A percentile compares a stretch with the other conserved stretches of the same genome.
Conservation (phyloP, 2,888 invertebrate species). For the Cynaeus angustus region DNA sequence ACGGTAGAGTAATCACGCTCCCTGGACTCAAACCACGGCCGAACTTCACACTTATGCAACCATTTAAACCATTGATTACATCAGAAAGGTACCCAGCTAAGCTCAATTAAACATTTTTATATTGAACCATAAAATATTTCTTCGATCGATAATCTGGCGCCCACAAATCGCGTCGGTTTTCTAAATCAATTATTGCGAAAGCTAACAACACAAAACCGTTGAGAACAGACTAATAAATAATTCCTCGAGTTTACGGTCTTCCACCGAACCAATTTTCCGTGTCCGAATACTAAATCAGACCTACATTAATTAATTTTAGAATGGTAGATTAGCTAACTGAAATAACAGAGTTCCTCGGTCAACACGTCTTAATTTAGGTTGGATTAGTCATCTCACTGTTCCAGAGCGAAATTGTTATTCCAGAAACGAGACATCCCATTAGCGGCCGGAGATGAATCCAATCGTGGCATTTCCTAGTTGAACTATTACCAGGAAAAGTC, state of each 20-base stretch:
- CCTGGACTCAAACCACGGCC: neutral
- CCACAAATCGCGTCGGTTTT: no score
- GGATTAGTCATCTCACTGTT: constrained; percentile 17
- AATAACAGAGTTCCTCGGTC: no score
- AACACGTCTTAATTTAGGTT: constrained; percentile 19
- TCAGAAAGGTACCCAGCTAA: no score
- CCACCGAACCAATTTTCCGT: neutral
- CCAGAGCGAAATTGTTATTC: constrained; percentile 10
- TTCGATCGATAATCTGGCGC: no score
- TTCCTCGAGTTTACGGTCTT: neutral
- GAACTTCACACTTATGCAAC: neutral
- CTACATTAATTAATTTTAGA: constrained; percentile 17
- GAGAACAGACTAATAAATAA: neutral
- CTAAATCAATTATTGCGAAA: neutral
- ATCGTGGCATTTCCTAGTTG: constrained; percentile 10
- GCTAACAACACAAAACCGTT: neutral
- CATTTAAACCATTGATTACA: neutral
- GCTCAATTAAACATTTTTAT: no score
- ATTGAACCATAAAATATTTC: no score
- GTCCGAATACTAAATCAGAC: neutral
- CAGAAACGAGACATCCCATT: constrained; percentile 18
- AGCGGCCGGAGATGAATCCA: constrained; percentile 17
- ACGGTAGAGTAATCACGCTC: no score
- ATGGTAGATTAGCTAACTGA: constrained; percentile 2
- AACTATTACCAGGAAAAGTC: constrained; percentile 5